Percentiles rank a stretch among this genome's conserved stretches.
These are phyloP conservation scores for Cataglyphis cursor DNA, from an alignment of 2,888 invertebrate genomes.

Conservation along the genomic window DNA sequence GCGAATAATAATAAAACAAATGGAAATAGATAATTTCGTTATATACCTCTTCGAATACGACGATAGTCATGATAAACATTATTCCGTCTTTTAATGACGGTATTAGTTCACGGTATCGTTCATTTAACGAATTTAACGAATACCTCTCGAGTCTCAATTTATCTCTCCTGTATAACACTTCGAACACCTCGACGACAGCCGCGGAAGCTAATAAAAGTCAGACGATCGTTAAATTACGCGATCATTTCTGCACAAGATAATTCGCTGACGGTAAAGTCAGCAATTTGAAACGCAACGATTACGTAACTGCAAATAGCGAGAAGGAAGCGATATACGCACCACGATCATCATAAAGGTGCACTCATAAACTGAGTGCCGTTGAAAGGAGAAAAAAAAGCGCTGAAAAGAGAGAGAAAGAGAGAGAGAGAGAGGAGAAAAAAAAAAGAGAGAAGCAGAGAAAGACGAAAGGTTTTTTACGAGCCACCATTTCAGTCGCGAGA, in stretches of 20 bases:
- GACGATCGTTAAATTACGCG: conserved; percentile 67
- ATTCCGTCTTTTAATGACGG: conserved; percentile 1
- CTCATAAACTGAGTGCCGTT: conserved; percentile 66
- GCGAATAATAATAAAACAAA: not conserved
- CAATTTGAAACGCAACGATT: conserved; percentile 57
- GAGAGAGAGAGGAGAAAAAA: not conserved
- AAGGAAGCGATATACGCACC: conserved; percentile 66
- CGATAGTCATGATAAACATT: not conserved
- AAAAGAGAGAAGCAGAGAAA: not conserved
- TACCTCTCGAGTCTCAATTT: conserved; percentile 32
- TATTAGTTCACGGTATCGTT: conserved; percentile 29
- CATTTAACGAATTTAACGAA: conserved; percentile 21
- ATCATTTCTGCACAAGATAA: conserved; percentile 63
- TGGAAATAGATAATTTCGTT: not conserved
- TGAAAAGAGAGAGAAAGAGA: not conserved
- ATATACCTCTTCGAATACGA: not conserved
- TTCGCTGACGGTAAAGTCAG: conserved; percentile 49
- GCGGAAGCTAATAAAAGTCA: conserved; percentile 66
- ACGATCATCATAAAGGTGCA: conserved; percentile 69
- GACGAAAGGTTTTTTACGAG: conserved; percentile 31
- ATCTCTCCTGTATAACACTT: conserved; percentile 34
- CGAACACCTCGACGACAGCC: conserved; percentile 37
- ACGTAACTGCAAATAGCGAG: conserved; percentile 59
- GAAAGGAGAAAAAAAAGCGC: not conserved
- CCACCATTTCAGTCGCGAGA: conserved; percentile 19